phyloP scores from a whole-genome alignment of 1,140 invertebrate species.

The Sogatella furcifera region DNA sequence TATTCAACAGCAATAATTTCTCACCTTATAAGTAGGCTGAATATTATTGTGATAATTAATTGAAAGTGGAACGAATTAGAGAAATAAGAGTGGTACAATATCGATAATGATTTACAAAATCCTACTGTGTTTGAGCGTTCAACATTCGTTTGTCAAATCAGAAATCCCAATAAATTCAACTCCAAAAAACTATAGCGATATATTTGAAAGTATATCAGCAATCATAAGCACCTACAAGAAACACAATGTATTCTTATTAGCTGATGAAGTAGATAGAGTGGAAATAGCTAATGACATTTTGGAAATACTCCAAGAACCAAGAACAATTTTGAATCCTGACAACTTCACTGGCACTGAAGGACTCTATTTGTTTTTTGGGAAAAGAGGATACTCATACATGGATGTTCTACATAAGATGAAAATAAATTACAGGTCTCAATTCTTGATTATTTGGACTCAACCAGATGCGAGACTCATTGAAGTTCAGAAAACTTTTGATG shows the following conservation, averaged over 20 bases:
- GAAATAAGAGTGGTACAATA: too few relatives aligned
- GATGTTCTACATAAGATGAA: constrained; percentile 11
- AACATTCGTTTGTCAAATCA: too few relatives aligned
- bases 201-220: too few relatives aligned
- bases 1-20: too few relatives aligned
- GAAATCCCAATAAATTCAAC: too few relatives aligned
- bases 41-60: too few relatives aligned
- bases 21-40: too few relatives aligned
- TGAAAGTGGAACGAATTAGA: too few relatives aligned
- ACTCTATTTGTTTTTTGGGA: constrained; percentile 7
- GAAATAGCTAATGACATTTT: constrained; percentile 1
- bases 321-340: constrained; percentile 5
- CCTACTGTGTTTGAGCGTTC: too few relatives aligned
- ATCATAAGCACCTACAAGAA: too few relatives aligned
- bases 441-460: constrained; percentile 9
- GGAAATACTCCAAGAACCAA: not conserved
- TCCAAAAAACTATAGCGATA: too few relatives aligned
- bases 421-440: constrained; percentile 3
- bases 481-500: constrained; percentile 17
- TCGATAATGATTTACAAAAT: too few relatives aligned
- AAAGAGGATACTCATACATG: constrained; percentile 13
- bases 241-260: constrained; percentile 5
- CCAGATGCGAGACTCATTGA: constrained; percentile 6
- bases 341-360: constrained; percentile 11
- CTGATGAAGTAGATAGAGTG: constrained; percentile 8